These are phyloP conservation scores for Pteropus rufus DNA, from an alignment of 2,797 vertebrate genomes.

Conservation along the genomic window DNA sequence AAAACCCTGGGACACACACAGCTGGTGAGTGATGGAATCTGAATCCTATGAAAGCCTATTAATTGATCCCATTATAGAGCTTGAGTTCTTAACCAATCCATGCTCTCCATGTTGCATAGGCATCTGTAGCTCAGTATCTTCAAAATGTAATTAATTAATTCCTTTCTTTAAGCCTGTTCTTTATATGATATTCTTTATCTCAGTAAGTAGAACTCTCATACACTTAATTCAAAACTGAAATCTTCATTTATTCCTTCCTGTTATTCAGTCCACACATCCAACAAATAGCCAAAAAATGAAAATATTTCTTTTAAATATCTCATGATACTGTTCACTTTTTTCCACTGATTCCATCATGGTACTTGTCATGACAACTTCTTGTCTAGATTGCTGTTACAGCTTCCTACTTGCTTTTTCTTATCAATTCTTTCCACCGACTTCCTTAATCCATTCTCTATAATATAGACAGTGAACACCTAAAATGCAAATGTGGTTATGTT, in stretches of 20 bases:
- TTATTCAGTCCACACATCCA: background rate
- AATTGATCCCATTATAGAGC: background rate
- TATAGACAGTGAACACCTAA: background rate
- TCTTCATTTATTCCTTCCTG: background rate
- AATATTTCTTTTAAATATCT: background rate
- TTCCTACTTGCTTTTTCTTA: background rate
- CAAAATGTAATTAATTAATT: background rate
- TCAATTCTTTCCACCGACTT: background rate
- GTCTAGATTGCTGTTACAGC: background rate
- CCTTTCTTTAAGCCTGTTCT: background rate
- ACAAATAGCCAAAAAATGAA: background rate
- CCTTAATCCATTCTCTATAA: background rate
- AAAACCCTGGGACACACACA: background rate
- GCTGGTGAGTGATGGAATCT: background rate
- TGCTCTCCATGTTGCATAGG: background rate
- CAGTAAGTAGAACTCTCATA: background rate
- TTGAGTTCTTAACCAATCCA: background rate
- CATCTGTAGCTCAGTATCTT: background rate
- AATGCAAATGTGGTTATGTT: background rate
- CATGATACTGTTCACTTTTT: background rate
- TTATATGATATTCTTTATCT: background rate
- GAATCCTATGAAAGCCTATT: background rate
- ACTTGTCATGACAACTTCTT: background rate
- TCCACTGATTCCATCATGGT: background rate
- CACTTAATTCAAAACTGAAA: background rate